A percentile compares a stretch with the other conserved stretches of the same genome.
phyloP scores from a whole-genome alignment of 2,113 vertebrate species.

The Gorilla gorilla region DNA sequence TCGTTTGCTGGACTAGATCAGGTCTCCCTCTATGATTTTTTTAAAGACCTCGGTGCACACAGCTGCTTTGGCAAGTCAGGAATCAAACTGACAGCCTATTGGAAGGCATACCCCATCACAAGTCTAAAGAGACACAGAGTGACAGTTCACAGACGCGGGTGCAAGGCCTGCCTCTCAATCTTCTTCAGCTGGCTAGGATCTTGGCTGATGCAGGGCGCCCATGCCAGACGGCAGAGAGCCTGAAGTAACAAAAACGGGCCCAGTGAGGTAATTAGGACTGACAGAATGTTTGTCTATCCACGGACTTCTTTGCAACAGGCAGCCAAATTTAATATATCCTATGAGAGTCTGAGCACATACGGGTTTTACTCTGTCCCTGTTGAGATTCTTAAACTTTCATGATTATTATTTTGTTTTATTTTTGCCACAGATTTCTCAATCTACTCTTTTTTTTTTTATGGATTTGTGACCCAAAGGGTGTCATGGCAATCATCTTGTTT shows the following conservation, averaged over 20 bases:
- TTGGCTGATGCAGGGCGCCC: slow-evolving; percentile 45
- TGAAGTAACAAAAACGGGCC: slow-evolving; percentile 59
- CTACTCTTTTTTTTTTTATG: neutral
- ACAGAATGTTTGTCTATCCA: slow-evolving; percentile 69
- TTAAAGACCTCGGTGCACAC: slow-evolving; percentile 67
- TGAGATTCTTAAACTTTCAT: slow-evolving; percentile 33
- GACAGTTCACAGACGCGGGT: slow-evolving; percentile 74
- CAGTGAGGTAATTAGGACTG: slow-evolving; percentile 74
- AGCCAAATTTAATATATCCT: slow-evolving; percentile 65
- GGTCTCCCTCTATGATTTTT: slow-evolving; percentile 52
- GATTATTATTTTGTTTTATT: neutral
- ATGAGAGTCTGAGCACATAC: slow-evolving; percentile 42
- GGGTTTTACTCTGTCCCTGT: slow-evolving; percentile 23
- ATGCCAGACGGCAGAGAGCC: slow-evolving; percentile 73
- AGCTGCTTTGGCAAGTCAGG: slow-evolving; percentile 62
- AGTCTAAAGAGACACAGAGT: slow-evolving; percentile 71
- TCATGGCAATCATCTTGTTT: slow-evolving; percentile 9
- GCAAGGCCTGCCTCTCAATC: slow-evolving; percentile 65
- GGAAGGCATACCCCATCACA: slow-evolving; percentile 57
- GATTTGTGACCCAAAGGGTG: neutral
- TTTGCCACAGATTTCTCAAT: slow-evolving; percentile 40
- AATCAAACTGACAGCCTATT: slow-evolving; percentile 77
- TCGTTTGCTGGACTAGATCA: slow-evolving; percentile 17
- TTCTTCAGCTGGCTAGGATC: slow-evolving; percentile 60
- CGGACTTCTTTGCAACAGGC: slow-evolving; percentile 63